A percentile compares a stretch with the other conserved stretches of the same genome.
Evolutionary conservation across 2,888 invertebrate genomes (phyloP).

Genomic region (Zootermopsis nevadensis): DNA sequence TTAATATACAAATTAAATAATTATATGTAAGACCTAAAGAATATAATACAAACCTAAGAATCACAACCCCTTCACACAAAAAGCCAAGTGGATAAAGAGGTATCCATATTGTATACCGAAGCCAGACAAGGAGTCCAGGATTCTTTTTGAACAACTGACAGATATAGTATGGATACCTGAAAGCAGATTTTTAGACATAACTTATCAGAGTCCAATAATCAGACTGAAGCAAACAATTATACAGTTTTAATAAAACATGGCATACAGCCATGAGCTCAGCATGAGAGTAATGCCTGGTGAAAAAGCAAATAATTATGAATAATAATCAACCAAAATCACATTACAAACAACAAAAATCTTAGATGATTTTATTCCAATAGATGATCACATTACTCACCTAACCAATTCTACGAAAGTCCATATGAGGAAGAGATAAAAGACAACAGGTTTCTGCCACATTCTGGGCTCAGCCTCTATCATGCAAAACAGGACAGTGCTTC

Average conservation of each 20-base stretch:
- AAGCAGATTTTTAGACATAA: conserved; percentile 51
- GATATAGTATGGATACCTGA: conserved; percentile 93
- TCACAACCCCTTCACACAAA: conserved; percentile 84
- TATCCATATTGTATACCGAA: conserved; percentile 94
- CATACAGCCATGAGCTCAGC: no score
- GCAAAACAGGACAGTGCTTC: conserved; percentile 81
- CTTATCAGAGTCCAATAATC: no score
- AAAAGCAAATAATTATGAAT: no score
- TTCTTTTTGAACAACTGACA: conserved; percentile 80
- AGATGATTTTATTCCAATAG: neutral
- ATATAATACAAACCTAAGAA: conserved; percentile 65
- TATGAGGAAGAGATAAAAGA: conserved; percentile 87
- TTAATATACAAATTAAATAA: neutral
- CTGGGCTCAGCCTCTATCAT: conserved; percentile 87
- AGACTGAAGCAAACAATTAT: no score
- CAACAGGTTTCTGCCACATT: conserved; percentile 87
- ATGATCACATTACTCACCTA: conserved; percentile 68
- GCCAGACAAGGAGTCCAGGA: conserved; percentile 84
- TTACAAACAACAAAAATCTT: no score
- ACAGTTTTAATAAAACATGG: no score
- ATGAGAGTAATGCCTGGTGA: no score
- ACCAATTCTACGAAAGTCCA: conserved; percentile 88
- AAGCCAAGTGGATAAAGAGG: conserved; percentile 92
- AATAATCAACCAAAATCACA: no score
- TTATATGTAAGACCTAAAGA: neutral